Conservation (phyloP, 2,113 vertebrate species). For the Chinchilla lanigera region DNA sequence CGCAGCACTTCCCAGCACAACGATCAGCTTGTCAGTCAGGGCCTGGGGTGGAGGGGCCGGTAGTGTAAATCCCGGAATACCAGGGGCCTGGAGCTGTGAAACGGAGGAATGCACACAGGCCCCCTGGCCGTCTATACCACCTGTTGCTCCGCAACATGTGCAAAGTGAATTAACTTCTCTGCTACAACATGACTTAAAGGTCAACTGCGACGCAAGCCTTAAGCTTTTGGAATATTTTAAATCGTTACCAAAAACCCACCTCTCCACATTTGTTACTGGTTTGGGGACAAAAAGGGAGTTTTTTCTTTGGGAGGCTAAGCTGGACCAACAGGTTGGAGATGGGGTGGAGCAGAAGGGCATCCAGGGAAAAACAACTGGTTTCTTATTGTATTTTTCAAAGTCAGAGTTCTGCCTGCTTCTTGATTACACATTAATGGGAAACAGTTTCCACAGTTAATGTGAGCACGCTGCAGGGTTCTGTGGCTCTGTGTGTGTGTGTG, state of each 20-base stretch:
- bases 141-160: constrained; percentile 97
- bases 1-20: constrained; percentile 93
- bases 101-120: constrained; percentile 92
- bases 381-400: constrained; percentile 79
- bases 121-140: constrained; percentile 90
- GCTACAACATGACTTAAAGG: constrained; percentile 93
- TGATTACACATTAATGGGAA: constrained; percentile 79
- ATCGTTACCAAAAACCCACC: constrained; percentile 83
- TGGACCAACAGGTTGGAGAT: constrained; percentile 72
- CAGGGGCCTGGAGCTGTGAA: constrained; percentile 94
- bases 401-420: constrained; percentile 74
- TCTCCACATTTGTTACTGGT: constrained; percentile 79
- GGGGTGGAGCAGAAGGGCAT: background rate
- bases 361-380: background rate
- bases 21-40: constrained; percentile 99
- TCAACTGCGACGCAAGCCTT: constrained; percentile 85
- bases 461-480: constrained; percentile 18
- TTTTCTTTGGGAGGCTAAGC: constrained; percentile 48
- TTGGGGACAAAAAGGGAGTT: constrained; percentile 64
- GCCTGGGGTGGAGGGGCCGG: constrained; percentile 92
- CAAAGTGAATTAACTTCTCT: constrained; percentile 96
- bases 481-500: background rate
- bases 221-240: constrained; percentile 88
- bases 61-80: constrained; percentile 95
- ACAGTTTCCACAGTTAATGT: constrained; percentile 74